Conservation (phyloP, 2,888 invertebrate species). For the Lasioglossum vierecki region DNA sequence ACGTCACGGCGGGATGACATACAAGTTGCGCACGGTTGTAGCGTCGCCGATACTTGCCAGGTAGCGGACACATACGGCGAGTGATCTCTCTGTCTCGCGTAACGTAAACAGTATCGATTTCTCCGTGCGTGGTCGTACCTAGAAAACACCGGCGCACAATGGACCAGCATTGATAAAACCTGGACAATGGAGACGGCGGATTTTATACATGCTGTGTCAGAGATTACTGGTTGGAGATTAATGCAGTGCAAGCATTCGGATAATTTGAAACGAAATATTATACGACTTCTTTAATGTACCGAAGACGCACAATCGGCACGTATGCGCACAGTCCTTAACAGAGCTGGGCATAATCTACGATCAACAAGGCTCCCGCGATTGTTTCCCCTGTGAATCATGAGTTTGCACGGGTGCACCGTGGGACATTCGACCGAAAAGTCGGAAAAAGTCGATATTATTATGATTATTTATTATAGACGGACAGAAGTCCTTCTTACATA, state of each 20-base stretch:
- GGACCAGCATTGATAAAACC: not conserved
- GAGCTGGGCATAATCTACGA: not conserved
- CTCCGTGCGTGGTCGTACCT: not conserved
- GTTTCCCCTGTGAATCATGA: constrained; percentile 52
- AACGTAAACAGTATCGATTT: constrained; percentile 38
- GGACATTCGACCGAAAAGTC: too few relatives aligned
- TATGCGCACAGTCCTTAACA: not conserved
- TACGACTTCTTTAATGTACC: too few relatives aligned
- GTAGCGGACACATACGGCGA: not conserved
- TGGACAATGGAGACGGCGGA: not conserved
- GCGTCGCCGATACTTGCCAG: constrained; percentile 43
- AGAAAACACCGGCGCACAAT: not conserved
- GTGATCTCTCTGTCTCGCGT: constrained; percentile 3
- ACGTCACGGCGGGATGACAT: constrained; percentile 46
- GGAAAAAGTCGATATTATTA: too few relatives aligned
- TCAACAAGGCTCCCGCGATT: constrained; percentile 12
- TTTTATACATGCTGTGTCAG: too few relatives aligned
- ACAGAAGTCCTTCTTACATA: too few relatives aligned
- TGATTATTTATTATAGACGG: too few relatives aligned
- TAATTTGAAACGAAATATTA: too few relatives aligned
- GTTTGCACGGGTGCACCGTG: constrained; percentile 6
- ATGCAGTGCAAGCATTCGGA: too few relatives aligned
- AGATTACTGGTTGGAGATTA: too few relatives aligned
- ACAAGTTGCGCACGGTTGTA: constrained; percentile 33
- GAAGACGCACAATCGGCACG: too few relatives aligned